Evolutionary conservation across 1,140 invertebrate genomes (phyloP).

Genomic region (Panulirus ornatus): DNA sequence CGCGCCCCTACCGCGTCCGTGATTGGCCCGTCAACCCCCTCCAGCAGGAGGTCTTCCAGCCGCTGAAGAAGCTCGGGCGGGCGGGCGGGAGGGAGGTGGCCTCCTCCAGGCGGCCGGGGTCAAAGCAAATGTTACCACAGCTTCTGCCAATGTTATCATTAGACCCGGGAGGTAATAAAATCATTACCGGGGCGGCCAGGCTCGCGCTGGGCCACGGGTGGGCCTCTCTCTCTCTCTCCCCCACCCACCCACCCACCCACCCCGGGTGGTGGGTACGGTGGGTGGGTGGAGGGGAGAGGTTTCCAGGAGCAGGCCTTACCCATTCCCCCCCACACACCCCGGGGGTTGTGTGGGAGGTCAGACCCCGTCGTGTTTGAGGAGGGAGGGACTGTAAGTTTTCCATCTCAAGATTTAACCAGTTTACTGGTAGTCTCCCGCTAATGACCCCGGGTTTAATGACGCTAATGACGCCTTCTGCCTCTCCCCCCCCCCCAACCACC

Average conservation of each 20-base stretch:
- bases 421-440: too few relatives aligned
- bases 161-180: conserved; percentile 62
- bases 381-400: conserved; percentile 17
- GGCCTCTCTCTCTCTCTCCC: conserved; percentile 24
- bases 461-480: not conserved
- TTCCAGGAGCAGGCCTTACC: too few relatives aligned
- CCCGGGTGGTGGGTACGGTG: too few relatives aligned
- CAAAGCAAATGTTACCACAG: conserved; percentile 72
- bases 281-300: too few relatives aligned
- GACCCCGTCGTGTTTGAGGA: conserved; percentile 35
- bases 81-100: too few relatives aligned
- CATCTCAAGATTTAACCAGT: not conserved
- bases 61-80: conserved; percentile 31
- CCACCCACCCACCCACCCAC: not conserved
- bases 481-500: too few relatives aligned
- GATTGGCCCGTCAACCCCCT: conserved; percentile 31
- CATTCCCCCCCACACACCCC: too few relatives aligned
- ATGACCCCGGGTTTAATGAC: conserved; percentile 7
- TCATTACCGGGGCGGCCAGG: conserved; percentile 54
- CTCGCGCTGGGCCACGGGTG: conserved; percentile 27
- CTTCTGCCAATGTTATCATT: conserved; percentile 70
- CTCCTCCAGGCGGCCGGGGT: too few relatives aligned
- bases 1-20: not conserved
- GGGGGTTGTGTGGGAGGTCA: too few relatives aligned
- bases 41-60: not conserved